Percentiles rank a stretch among this genome's conserved stretches.
Evolutionary conservation across 2,888 invertebrate genomes (phyloP).

Genomic region (Drosophila rubida): DNA sequence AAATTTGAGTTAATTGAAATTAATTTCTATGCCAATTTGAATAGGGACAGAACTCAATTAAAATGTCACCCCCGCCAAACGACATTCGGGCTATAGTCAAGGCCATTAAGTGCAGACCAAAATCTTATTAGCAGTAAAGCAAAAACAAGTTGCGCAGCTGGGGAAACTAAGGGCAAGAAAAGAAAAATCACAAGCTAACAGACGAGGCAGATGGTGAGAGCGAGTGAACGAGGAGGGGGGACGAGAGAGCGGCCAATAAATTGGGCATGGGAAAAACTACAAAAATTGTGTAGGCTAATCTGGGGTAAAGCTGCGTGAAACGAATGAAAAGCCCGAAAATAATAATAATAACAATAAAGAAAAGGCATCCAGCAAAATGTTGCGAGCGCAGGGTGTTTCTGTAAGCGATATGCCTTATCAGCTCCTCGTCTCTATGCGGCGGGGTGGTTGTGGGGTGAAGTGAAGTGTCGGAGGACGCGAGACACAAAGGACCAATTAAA

Average conservation of each 20-base stretch:
- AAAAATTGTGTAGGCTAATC: constrained; percentile 68
- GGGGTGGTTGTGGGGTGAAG: neutral
- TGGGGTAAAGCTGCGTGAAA: constrained; percentile 79
- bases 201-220: constrained; percentile 1
- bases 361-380: constrained; percentile 24
- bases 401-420: constrained; percentile 75
- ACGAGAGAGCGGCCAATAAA: constrained; percentile 31
- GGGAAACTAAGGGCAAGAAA: constrained; percentile 11
- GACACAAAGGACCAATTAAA: constrained; percentile 83
- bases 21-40: constrained; percentile 77
- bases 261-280: constrained; percentile 39
- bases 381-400: constrained; percentile 44
- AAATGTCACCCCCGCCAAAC: constrained; percentile 31
- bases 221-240: neutral
- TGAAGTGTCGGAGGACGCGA: constrained; percentile 55
- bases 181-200: constrained; percentile 52
- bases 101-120: constrained; percentile 70
- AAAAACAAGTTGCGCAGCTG: constrained; percentile 31
- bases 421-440: constrained; percentile 12
- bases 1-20: constrained; percentile 74
- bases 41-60: constrained; percentile 72
- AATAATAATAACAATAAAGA: constrained; percentile 78
- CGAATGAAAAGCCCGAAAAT: constrained; percentile 77
- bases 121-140: constrained; percentile 82
- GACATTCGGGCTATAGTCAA: constrained; percentile 36